phyloP scores from a whole-genome alignment of 53 echinoderm and acorn worm species.

The Apostichopus leukothele region DNA sequence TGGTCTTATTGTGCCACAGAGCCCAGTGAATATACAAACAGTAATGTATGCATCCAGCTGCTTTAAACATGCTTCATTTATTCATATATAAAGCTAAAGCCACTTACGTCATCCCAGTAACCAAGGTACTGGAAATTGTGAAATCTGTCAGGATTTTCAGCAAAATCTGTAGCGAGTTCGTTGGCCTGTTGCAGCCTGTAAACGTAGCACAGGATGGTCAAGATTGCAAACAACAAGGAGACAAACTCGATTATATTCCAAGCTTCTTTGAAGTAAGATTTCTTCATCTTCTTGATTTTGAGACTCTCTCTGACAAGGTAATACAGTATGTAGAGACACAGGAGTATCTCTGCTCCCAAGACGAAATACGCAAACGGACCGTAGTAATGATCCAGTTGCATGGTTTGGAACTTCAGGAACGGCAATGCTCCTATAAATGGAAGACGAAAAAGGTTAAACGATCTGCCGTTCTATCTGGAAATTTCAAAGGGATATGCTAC shows the following conservation, averaged over 20 bases:
- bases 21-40: too few species aligned
- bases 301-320: conserved; percentile 62
- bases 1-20: too few species aligned
- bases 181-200: conserved; percentile 76
- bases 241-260: conserved; percentile 70
- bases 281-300: conserved; percentile 71
- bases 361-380: conserved; percentile 83
- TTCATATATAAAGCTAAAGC: too few species aligned
- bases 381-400: conserved; percentile 86
- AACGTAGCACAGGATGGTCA: conserved; percentile 71
- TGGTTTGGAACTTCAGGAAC: conserved; percentile 62
- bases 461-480: neutral
- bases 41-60: too few species aligned
- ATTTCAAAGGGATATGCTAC: too few species aligned
- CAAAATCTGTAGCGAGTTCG: conserved; percentile 56
- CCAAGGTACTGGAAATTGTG: conserved; percentile 85
- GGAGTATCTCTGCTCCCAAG: conserved; percentile 71
- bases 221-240: conserved; percentile 60
- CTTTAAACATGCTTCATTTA: too few species aligned
- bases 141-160: conserved; percentile 52
- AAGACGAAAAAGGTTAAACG: neutral
- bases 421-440: conserved; percentile 62
- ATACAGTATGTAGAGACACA: conserved; percentile 62
- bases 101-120: conserved; percentile 90
- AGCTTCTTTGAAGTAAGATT: conserved; percentile 72